These are phyloP conservation scores for Pipa parva DNA, from an alignment of 2,113 vertebrate species.

Conservation along the genomic window DNA sequence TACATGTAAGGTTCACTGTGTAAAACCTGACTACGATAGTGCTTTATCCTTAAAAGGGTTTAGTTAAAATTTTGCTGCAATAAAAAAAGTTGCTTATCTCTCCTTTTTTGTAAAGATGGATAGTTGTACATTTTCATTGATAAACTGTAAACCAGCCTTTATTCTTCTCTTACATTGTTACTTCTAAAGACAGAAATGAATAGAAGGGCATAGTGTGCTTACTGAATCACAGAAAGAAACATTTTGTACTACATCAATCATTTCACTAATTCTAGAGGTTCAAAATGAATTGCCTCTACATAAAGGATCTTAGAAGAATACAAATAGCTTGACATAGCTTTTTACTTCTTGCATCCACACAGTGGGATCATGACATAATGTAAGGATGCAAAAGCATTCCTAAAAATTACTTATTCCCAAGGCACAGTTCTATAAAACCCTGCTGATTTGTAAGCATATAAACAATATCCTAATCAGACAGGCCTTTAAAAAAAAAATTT, in stretches of 20 bases:
- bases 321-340: background rate
- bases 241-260: constrained; percentile 31
- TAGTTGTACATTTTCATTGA: constrained; percentile 16
- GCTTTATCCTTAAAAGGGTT: too few species aligned
- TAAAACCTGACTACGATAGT: too few species aligned
- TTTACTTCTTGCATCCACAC: background rate
- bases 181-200: constrained; percentile 27
- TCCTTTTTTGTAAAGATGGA: background rate
- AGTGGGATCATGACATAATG: background rate
- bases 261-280: constrained; percentile 31
- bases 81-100: background rate
- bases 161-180: constrained; percentile 10
- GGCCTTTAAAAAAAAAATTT: background rate
- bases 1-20: too few species aligned
- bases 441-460: background rate
- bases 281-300: constrained; percentile 24
- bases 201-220: constrained; percentile 6
- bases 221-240: constrained; percentile 23
- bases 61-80: too few species aligned
- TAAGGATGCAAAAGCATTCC: constrained; percentile 5
- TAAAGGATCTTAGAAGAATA: constrained; percentile 11
- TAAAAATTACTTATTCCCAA: constrained; percentile 2
- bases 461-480: background rate
- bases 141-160: background rate
- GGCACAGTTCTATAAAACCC: constrained; percentile 4